Evolutionary conservation across 2,888 invertebrate species (phyloP), one percentile per base, ranked within the genome.

Genomic region (Drosophila lutescens): DNA sequence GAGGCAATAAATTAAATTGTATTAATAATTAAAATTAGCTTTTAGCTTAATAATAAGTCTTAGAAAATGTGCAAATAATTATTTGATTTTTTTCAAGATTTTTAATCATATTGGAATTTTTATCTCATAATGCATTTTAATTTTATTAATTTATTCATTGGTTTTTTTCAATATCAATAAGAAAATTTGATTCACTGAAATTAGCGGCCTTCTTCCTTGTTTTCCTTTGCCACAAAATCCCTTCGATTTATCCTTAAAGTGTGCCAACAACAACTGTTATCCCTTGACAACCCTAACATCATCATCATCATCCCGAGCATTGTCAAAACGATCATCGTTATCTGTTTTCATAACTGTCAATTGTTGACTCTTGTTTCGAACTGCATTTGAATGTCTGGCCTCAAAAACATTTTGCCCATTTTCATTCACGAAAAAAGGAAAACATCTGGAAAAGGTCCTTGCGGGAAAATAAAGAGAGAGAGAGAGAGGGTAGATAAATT

Each of bases 321-420:
- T 41, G 53, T 65, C 67, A 78, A 74, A 57, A 60, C 77, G 66
- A 83, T 74, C 74, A 78, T 74, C 60, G 57, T 88, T 86, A 88
- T 81, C 88, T 78, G 88, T 77, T 77, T 77, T 71, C 80, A 87
- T 87, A 89, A 89, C 88, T 86, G 86, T 89, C 87, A 85, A 81
- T 89, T 80, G 81, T 86, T 86, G 83, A 87, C 83, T 88, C 49
- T 79, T 76, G 62, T 71, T 75, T 77, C 69, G 78, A 77, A 78
- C 78, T 59, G 71, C 68, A 71, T 85, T 86, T 62, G 80, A 74
- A 86, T 77, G 67, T 41, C 67, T 61, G 43, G 41, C 32, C 60
- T 53, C 41, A n/a, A 47, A 44, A 53, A 44, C 50, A 54, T 55
- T 17, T 36, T 56, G 20, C 56, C 40, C 55, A 41, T 53, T 54